Conservation (phyloP, 2,797 vertebrate genomes). For the Myotis myotis region DNA sequence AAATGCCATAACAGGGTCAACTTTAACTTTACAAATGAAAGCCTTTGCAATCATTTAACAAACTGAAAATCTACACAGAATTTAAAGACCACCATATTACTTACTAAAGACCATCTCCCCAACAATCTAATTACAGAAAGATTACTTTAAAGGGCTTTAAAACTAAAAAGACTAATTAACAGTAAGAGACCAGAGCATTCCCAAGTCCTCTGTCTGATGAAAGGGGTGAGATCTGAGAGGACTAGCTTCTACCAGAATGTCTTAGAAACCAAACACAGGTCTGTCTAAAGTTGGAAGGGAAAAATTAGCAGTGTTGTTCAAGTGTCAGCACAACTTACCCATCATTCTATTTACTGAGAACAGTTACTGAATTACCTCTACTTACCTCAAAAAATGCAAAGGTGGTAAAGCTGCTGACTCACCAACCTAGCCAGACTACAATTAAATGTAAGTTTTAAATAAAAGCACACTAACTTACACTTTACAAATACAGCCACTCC, state of each 20-base stretch:
- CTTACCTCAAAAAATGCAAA: background rate
- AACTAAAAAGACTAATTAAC: conserved; percentile 67
- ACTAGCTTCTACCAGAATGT: background rate
- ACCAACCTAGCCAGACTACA: background rate
- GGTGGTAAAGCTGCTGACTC: background rate
- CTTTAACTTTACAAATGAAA: conserved; percentile 71
- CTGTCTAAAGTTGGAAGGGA: background rate
- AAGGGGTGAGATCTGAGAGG: background rate
- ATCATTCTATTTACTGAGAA: background rate
- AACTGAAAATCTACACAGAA: conserved; percentile 64
- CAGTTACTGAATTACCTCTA: background rate
- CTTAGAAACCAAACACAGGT: background rate
- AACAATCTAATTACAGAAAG: conserved; percentile 68
- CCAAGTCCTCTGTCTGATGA: background rate
- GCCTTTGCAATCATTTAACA: conserved; percentile 54
- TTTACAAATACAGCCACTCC: background rate
- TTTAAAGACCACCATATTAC: conserved; percentile 55
- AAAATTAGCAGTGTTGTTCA: background rate
- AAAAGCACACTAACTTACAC: background rate
- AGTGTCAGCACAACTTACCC: background rate
- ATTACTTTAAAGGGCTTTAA: conserved; percentile 60
- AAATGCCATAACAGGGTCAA: conserved; percentile 65
- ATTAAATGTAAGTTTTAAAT: conserved; percentile 10
- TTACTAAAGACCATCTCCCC: conserved; percentile 58
- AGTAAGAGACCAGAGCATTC: conserved; percentile 18